Evolutionary conservation across 2,888 invertebrate species (phyloP), one percentile per base, ranked within the genome.

Genomic region (Drosophila subsilvestris): DNA sequence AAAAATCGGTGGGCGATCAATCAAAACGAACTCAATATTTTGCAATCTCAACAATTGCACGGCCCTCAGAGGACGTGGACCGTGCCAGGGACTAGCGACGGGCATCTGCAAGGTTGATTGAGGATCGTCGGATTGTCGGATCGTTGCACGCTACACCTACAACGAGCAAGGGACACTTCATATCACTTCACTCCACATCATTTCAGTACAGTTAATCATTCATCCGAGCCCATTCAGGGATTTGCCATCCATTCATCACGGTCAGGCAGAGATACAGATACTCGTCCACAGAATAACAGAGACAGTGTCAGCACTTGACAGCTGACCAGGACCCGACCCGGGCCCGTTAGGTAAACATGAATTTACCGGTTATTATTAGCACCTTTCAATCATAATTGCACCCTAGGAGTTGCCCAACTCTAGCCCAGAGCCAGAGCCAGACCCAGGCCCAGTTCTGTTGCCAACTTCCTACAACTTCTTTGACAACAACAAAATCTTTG

Each of bases 361-460:
- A 90, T 91, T 90, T 89, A 88, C 88, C 91, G 91, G 85, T 89
- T 89, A 88, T 88, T 88, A 89, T 86, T 87, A 86, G 86, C 89
- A 90, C 90, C 90, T 91, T 90, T 91, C 76, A 83, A 86, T 77
- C 86, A 91, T 91, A 90, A 91, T 91, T 91, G 80, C 90, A 82
- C 90, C 85, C 81, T 87, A 84, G 90, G 90, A 89, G 90, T 82
- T 84, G 84, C 67, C 53, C 61, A 53, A 42, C 20, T 37, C 67
- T n/a, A 5, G 74, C 32, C 44, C 59, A 48, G 61, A 7, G 14
- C 6, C 37, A 12, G 32, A 4, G 12, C 14, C 32, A 53, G 53
- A 68, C 25, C 47, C 58, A 48, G 62, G 55, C 58, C 75, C 77
- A 67, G 84, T 78, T 76, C 75, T 75, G 77, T 76, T 59, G 48